Percentiles rank a stretch among this genome's conserved stretches.
These are phyloP conservation scores for Lemur catta DNA, from an alignment of 2,797 vertebrate species.

Conservation along the genomic window DNA sequence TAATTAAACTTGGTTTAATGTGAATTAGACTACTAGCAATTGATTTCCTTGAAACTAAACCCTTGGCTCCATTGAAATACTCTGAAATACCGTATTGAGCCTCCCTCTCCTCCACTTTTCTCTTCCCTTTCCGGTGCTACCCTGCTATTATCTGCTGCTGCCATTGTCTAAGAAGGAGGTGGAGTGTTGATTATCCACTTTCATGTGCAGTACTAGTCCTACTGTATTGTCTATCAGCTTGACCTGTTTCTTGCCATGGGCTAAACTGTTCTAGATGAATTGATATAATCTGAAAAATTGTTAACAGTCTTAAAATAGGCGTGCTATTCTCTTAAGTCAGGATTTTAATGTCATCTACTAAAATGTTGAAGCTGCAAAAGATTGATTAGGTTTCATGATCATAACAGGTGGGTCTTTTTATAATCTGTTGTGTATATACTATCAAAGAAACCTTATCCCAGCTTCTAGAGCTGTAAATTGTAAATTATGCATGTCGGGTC, in stretches of 20 bases:
- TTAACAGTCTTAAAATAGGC: background rate
- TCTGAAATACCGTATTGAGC: background rate
- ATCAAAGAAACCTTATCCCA: background rate
- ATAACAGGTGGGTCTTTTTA: background rate
- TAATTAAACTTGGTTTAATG: constrained; percentile 35
- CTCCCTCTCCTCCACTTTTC: background rate
- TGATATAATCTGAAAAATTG: background rate
- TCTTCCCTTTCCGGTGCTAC: background rate
- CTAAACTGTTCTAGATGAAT: background rate
- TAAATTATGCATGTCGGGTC: background rate
- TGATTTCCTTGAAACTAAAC: constrained; percentile 11
- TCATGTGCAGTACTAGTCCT: background rate
- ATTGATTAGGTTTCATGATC: background rate
- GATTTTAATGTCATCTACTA: background rate
- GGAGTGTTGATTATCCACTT: background rate
- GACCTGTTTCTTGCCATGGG: background rate
- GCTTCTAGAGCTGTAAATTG: background rate
- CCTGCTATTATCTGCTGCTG: background rate
- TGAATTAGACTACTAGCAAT: background rate
- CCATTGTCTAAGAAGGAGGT: background rate
- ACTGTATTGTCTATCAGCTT: background rate
- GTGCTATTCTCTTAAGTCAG: background rate
- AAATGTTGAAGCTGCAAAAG: background rate
- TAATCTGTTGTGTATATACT: background rate
- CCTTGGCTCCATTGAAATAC: background rate